phyloP scores from a whole-genome alignment of 1,140 invertebrate genomes.

The Drosophila santomea region DNA sequence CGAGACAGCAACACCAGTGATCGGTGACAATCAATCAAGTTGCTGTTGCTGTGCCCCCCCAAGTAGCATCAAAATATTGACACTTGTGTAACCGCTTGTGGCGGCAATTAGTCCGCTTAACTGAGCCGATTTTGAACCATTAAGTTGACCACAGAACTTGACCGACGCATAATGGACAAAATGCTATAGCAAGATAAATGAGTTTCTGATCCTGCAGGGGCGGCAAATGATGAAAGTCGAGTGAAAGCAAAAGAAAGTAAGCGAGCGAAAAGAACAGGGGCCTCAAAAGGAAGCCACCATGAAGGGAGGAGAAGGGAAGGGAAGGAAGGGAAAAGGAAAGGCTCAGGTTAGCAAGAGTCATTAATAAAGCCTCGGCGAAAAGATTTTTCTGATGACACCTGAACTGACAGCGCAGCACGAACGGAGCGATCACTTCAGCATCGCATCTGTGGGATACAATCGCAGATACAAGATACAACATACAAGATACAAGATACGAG shows the following conservation, averaged over 20 bases:
- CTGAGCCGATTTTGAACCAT: constrained; percentile 39
- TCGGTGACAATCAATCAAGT: constrained; percentile 45
- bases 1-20: constrained; percentile 1
- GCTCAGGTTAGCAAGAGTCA: constrained; percentile 61
- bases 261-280: constrained; percentile 39
- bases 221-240: constrained; percentile 64
- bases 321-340: constrained; percentile 46
- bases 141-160: constrained; percentile 60
- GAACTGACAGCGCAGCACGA: constrained; percentile 72
- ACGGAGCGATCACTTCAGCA: constrained; percentile 66
- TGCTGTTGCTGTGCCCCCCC: constrained; percentile 4
- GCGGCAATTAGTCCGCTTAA: constrained; percentile 74
- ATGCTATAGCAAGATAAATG: constrained; percentile 64
- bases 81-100: constrained; percentile 73
- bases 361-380: constrained; percentile 77
- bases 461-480: constrained; percentile 25
- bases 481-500: constrained; percentile 15
- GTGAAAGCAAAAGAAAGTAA: constrained; percentile 72
- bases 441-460: constrained; percentile 45
- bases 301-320: constrained; percentile 44
- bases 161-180: constrained; percentile 19
- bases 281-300: constrained; percentile 28
- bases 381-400: constrained; percentile 80
- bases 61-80: constrained; percentile 72
- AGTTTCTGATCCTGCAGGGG: constrained; percentile 62